Percentiles rank a stretch among this genome's conserved stretches.
phyloP scores from a whole-genome alignment of 2,888 invertebrate species.

The Antitype chi region DNA sequence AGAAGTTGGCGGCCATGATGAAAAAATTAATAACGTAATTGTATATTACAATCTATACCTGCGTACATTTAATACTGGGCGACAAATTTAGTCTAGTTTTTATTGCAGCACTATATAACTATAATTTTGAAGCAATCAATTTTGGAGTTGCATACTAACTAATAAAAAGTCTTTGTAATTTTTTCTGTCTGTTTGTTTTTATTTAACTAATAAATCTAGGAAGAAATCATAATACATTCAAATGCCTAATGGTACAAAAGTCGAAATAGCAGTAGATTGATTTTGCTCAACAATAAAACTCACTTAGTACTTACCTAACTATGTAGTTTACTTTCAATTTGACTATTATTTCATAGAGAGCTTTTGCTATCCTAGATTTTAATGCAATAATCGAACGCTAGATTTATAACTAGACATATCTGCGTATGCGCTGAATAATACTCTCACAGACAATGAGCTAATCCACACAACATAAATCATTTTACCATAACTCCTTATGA shows the following conservation, averaged over 20 bases:
- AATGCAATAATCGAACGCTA: neutral
- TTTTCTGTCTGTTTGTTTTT: conserved; percentile 35
- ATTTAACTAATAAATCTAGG: conserved; percentile 18
- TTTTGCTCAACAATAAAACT: conserved; percentile 4
- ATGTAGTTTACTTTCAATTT: neutral
- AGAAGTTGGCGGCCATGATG: conserved; percentile 56
- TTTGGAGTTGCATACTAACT: conserved; percentile 18
- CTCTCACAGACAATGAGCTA: neutral
- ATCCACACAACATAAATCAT: conserved; percentile 13
- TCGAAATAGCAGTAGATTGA: neutral
- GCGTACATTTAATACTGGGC: conserved; percentile 29
- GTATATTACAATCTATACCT: conserved; percentile 47
- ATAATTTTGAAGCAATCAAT: conserved; percentile 48
- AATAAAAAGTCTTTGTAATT: neutral
- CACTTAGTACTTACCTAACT: neutral
- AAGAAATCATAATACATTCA: neutral
- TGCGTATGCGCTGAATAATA: conserved; percentile 1
- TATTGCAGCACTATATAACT: conserved; percentile 36
- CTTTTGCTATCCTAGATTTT: neutral
- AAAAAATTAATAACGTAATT: conserved; percentile 59
- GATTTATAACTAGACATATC: neutral
- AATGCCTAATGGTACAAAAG: neutral
- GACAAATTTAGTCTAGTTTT: conserved; percentile 53
- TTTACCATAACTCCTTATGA: neutral
- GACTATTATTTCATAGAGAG: neutral